Evolutionary conservation across 1,140 invertebrate species (phyloP).

Genomic region (Propsilocerus akamusi): DNA sequence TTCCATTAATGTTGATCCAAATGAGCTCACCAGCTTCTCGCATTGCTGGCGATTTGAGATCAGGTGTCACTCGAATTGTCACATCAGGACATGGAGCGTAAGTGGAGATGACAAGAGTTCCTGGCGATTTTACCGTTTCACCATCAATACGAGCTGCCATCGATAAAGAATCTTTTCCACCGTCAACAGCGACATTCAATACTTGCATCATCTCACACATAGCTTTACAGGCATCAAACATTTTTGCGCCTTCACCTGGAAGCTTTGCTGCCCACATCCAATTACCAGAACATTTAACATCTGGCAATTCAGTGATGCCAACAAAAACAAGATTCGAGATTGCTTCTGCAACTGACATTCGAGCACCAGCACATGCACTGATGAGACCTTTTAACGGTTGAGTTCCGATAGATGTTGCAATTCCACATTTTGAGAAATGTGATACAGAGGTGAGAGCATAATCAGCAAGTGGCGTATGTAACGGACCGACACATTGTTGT

Average conservation of each 20-base stretch:
- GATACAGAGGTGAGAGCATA: conserved; percentile 83
- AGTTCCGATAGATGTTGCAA: conserved; percentile 88
- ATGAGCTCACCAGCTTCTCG: conserved; percentile 34
- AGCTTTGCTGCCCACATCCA: conserved; percentile 99
- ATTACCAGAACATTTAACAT: conserved; percentile 93
- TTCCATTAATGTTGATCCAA: conserved; percentile 46
- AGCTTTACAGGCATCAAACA: conserved; percentile 72
- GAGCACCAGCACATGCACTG: conserved; percentile 59
- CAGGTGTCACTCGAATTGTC: conserved; percentile 65
- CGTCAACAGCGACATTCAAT: conserved; percentile 85
- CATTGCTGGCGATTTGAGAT: conserved; percentile 52
- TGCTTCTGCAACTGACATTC: conserved; percentile 87
- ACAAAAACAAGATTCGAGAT: conserved; percentile 93
- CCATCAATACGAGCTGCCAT: conserved; percentile 79
- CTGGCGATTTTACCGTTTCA: conserved; percentile 70
- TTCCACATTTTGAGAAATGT: conserved; percentile 49
- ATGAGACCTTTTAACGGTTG: conserved; percentile 89
- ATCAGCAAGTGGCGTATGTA: conserved; percentile 89
- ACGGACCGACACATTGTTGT: conserved; percentile 92
- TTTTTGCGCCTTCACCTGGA: conserved; percentile 68
- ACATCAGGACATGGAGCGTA: conserved; percentile 90
- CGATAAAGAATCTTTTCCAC: conserved; percentile 93
- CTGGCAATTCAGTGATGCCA: conserved; percentile 60
- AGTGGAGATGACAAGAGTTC: conserved; percentile 82
- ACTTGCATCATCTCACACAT: conserved; percentile 75